These are phyloP conservation scores for Drosophila sechellia DNA, from an alignment of 1,140 invertebrate genomes.

Conservation along the genomic window DNA sequence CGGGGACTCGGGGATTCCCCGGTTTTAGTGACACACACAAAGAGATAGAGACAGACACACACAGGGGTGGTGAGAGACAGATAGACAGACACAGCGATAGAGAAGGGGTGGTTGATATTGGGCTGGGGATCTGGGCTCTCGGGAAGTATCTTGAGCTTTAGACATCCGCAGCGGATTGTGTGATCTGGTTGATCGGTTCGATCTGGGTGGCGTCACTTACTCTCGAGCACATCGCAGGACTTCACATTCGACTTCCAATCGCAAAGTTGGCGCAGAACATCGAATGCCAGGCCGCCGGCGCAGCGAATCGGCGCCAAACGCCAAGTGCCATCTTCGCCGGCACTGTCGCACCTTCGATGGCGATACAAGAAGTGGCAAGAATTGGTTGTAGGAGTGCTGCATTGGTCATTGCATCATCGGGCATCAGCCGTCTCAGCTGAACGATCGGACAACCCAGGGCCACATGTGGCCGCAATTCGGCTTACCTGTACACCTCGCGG, in stretches of 20 bases:
- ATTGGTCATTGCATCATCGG: neutral
- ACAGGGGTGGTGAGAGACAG: conserved; percentile 36
- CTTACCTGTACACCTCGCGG: conserved; percentile 95
- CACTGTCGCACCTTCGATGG: conserved; percentile 92
- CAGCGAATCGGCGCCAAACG: conserved; percentile 94
- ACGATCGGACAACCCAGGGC: conserved; percentile 24
- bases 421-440: conserved; percentile 6
- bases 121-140: conserved; percentile 42
- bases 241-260: conserved; percentile 98
- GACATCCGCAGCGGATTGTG: conserved; percentile 21
- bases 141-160: conserved; percentile 49
- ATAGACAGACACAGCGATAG: conserved; percentile 54
- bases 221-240: conserved; percentile 96
- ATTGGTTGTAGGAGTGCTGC: conserved; percentile 39
- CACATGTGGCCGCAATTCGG: neutral
- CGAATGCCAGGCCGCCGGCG: conserved; percentile 95
- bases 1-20: conserved; percentile 22
- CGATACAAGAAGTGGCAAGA: conserved; percentile 52
- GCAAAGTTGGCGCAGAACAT: conserved; percentile 97
- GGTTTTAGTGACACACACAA: conserved; percentile 66
- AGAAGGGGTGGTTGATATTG: conserved; percentile 18
- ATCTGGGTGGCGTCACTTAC: conserved; percentile 88
- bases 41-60: conserved; percentile 38
- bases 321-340: conserved; percentile 92
- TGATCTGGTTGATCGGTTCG: neutral